A percentile compares a stretch with the other conserved stretches of the same genome.
phyloP scores from a whole-genome alignment of 2,888 invertebrate genomes.

The Apotomis betuletana region DNA sequence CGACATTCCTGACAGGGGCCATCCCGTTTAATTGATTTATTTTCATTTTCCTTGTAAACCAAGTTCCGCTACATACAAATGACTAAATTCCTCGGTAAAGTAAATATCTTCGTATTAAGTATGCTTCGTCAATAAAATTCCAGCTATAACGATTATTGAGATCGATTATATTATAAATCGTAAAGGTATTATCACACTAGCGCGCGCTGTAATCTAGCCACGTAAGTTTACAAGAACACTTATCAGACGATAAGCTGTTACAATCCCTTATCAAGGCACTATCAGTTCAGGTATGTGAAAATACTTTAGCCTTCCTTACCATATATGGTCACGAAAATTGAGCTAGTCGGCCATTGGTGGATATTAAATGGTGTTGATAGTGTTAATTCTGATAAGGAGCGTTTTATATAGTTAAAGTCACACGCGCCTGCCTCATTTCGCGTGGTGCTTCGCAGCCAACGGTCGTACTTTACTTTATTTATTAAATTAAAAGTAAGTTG shows the following conservation, averaged over 20 bases:
- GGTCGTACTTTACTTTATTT: constrained; percentile 70
- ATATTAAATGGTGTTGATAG: constrained; percentile 76
- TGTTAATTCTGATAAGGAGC: constrained; percentile 79
- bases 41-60: too few species aligned
- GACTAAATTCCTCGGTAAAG: neutral
- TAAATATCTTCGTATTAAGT: neutral
- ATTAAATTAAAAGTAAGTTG: constrained; percentile 72
- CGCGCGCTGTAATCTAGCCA: constrained; percentile 25
- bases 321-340: constrained; percentile 90
- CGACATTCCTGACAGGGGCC: too few species aligned
- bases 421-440: constrained; percentile 74
- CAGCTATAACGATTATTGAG: constrained; percentile 11
- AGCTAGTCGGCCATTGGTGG: constrained; percentile 86
- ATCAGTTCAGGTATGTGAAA: constrained; percentile 66
- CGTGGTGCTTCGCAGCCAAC: constrained; percentile 71
- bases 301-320: constrained; percentile 80
- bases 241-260: constrained; percentile 26
- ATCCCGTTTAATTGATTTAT: too few species aligned
- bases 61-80: too few species aligned
- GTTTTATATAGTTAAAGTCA: constrained; percentile 82
- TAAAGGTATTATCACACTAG: constrained; percentile 23
- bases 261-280: constrained; percentile 64
- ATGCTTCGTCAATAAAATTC: constrained; percentile 20
- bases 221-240: constrained; percentile 22
- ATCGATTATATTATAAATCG: constrained; percentile 11